Evolutionary conservation across 30 jellyfish, hydroid and myxozoan genomes (phyloP).

Genomic region (Phacellophora camtschatica): DNA sequence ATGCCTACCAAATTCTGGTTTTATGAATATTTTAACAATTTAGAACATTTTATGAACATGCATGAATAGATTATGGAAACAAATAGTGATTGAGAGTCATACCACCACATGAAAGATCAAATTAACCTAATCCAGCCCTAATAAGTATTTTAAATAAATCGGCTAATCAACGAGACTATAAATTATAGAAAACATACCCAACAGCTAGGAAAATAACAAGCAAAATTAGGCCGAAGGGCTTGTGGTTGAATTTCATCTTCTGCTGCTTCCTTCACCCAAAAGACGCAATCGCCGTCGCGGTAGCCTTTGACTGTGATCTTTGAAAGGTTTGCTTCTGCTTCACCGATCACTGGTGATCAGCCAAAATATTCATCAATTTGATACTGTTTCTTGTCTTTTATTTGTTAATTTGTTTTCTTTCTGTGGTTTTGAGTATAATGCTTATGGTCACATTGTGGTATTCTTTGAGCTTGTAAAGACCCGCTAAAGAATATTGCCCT

Average conservation of each 20-base stretch:
- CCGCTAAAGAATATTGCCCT: not conserved
- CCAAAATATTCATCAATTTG: slow-evolving; percentile 1
- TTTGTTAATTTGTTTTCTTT: slow-evolving; percentile 26
- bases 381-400: slow-evolving; percentile 3
- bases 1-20: too few species aligned
- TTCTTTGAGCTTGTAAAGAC: slow-evolving; percentile 1
- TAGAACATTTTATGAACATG: too few species aligned
- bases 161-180: too few species aligned
- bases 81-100: too few species aligned
- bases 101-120: too few species aligned
- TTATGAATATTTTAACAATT: too few species aligned
- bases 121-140: too few species aligned
- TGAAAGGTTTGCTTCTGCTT: not conserved
- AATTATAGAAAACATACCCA: not conserved
- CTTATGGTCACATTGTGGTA: slow-evolving; percentile 1
- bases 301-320: not conserved
- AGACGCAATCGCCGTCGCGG: not conserved
- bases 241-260: not conserved
- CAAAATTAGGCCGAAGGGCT: slow-evolving; percentile 5
- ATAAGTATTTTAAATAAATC: too few species aligned
- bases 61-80: too few species aligned
- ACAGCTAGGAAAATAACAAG: not conserved
- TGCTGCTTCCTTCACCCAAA: too few species aligned
- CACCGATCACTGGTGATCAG: not conserved
- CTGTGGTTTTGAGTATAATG: slow-evolving; percentile 12